A percentile compares a stretch with the other conserved stretches of the same genome.
phyloP scores from a whole-genome alignment of 2,113 vertebrate genomes.

The Trematomus loennbergii region DNA sequence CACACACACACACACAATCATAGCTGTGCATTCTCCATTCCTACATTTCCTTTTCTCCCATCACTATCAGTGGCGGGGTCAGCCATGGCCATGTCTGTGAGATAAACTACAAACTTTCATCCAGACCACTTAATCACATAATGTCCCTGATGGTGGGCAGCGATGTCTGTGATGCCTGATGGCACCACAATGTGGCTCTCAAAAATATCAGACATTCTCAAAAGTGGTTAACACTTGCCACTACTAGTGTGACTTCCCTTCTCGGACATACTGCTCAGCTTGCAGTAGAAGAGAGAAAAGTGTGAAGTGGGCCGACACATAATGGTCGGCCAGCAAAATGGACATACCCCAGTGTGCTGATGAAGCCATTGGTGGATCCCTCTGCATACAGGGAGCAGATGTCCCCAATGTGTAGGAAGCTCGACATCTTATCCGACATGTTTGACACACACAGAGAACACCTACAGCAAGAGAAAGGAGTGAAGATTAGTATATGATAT shows the following conservation, averaged over 20 bases:
- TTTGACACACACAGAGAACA: constrained; percentile 69
- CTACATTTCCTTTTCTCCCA: constrained; percentile 36
- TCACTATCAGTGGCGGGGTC: constrained; percentile 17
- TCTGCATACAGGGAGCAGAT: constrained; percentile 98
- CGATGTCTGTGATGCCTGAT: constrained; percentile 1
- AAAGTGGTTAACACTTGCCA: not conserved
- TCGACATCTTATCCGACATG: constrained; percentile 99
- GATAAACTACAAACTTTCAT: constrained; percentile 25
- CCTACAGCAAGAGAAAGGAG: constrained; percentile 69
- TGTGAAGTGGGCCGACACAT: constrained; percentile 21
- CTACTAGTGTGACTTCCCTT: not conserved
- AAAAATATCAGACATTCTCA: not conserved
- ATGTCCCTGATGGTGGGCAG: not conserved
- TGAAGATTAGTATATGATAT: not conserved
- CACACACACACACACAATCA: constrained; percentile 19
- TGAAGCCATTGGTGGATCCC: constrained; percentile 97
- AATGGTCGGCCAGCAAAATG: constrained; percentile 10
- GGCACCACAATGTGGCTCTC: not conserved
- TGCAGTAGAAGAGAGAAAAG: constrained; percentile 3
- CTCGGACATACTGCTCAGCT: constrained; percentile 8
- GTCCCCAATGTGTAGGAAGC: constrained; percentile 97
- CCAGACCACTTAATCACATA: not conserved
- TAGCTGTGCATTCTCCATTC: constrained; percentile 21
- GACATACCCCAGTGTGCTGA: constrained; percentile 96
- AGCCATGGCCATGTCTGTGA: constrained; percentile 10